Conservation (phyloP, 2,113 vertebrate species). For the Poeciliopsis retropinna region DNA sequence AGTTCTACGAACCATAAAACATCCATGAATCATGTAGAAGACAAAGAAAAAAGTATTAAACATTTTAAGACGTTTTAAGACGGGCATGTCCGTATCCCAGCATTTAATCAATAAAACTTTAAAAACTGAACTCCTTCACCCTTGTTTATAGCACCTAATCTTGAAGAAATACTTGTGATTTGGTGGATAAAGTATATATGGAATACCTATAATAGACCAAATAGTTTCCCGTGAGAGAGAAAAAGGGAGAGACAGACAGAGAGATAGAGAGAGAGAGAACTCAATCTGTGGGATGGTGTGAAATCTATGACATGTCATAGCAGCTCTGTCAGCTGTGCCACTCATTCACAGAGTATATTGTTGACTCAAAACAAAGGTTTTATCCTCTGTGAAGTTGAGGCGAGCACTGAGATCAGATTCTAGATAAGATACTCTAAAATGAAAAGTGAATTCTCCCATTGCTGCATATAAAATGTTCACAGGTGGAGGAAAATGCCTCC, state of each 20-base stretch:
- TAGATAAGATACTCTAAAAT: conserved; percentile 39
- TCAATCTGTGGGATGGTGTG: conserved; percentile 65
- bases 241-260: neutral
- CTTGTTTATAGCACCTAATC: conserved; percentile 15
- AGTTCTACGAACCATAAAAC: neutral
- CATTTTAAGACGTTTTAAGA: too few species aligned
- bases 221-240: conserved; percentile 73
- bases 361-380: conserved; percentile 71
- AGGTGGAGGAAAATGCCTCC: neutral
- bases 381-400: conserved; percentile 23
- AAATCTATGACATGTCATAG: conserved; percentile 66
- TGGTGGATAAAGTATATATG: conserved; percentile 54
- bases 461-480: conserved; percentile 29
- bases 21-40: neutral
- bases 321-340: conserved; percentile 69
- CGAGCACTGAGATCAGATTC: conserved; percentile 51
- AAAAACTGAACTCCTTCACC: conserved; percentile 5
- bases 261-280: conserved; percentile 49
- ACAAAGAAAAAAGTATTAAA: neutral
- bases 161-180: conserved; percentile 39
- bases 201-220: conserved; percentile 51
- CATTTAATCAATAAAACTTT: too few species aligned
- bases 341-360: conserved; percentile 72
- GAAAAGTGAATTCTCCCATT: conserved; percentile 41
- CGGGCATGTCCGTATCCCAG: too few species aligned